Percentiles rank a stretch among this genome's conserved stretches.
phyloP scores from a whole-genome alignment of 37 sponge, comb jelly and placozoan species.

The Hormiphora californensis region DNA sequence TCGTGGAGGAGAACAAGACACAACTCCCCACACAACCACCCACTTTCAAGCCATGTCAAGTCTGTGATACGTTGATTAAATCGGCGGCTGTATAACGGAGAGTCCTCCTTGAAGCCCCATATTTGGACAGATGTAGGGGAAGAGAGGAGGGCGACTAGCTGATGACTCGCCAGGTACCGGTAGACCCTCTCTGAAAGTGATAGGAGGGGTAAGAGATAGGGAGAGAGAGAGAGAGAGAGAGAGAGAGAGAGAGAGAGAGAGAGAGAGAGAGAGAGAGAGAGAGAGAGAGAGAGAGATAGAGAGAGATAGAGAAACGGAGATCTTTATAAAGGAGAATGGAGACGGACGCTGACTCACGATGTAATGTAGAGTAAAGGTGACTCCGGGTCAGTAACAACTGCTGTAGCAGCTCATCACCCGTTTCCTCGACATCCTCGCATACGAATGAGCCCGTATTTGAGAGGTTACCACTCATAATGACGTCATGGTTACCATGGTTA shows the following conservation, averaged over 20 bases:
- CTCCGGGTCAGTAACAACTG: background rate
- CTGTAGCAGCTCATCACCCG: background rate
- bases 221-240: background rate
- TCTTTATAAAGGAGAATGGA: background rate
- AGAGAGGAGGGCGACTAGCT: conserved; percentile 3
- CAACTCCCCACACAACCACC: conserved; percentile 35
- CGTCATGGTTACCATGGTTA: no score
- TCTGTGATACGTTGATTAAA: background rate
- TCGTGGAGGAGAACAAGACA: conserved; percentile 42
- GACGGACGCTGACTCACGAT: conserved; percentile 4
- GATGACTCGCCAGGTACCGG: background rate
- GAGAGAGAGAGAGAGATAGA: background rate
- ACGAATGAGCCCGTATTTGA: conserved; percentile 3
- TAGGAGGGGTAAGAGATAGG: background rate
- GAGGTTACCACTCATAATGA: conserved; percentile 21
- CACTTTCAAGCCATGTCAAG: conserved; percentile 7
- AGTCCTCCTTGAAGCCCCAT: background rate
- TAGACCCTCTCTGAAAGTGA: background rate
- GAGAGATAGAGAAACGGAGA: no score
- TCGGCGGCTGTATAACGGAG: background rate
- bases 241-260: background rate
- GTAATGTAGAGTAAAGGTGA: background rate
- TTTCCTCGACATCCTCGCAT: background rate
- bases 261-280: background rate
- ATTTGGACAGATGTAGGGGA: background rate